Conservation (phyloP, 2,113 vertebrate species). For the Eclectus roratus region DNA sequence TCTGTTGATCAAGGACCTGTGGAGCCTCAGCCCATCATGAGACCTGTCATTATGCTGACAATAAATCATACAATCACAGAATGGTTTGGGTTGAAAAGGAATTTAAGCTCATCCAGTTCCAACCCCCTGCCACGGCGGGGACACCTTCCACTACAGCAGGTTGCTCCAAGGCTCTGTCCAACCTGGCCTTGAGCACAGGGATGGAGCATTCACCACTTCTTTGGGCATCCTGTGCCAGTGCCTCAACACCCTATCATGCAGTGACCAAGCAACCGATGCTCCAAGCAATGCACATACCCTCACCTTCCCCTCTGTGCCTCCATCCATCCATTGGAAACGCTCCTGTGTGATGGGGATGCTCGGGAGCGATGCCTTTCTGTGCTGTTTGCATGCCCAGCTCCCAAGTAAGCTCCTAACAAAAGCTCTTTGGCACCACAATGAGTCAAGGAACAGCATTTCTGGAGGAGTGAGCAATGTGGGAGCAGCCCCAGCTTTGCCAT, state of each 20-base stretch:
- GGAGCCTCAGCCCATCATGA: background rate
- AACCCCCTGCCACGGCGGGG: background rate
- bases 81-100: background rate
- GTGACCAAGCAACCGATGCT: rapidly evolving
- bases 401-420: background rate
- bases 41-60: background rate
- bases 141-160: background rate
- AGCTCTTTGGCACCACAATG: background rate
- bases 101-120: background rate
- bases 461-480: background rate
- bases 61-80: background rate
- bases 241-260: background rate
- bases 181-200: background rate
- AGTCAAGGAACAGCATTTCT: conserved; percentile 43
- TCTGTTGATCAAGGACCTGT: background rate
- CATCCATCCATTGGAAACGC: background rate
- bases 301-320: background rate
- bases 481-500: background rate
- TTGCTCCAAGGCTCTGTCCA: background rate
- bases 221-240: background rate
- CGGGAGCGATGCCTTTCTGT: background rate
- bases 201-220: background rate
- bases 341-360: rapidly evolving
- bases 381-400: background rate
- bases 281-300: background rate